These are phyloP conservation scores for Xerus inauris DNA, from an alignment of 2,113 vertebrate species.

Conservation along the genomic window DNA sequence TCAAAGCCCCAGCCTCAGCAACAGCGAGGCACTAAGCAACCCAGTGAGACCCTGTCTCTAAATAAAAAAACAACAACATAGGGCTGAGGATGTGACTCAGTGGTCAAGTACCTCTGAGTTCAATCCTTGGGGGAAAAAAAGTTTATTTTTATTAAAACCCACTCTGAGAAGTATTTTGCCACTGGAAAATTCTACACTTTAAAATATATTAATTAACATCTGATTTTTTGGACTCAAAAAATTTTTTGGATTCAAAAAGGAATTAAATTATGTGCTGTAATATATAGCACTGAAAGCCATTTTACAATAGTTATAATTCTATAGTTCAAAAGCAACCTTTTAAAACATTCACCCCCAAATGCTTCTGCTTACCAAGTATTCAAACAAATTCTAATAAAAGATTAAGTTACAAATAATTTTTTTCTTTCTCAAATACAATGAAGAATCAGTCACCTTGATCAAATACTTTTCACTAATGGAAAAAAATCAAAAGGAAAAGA, in stretches of 20 bases:
- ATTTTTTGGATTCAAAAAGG: too few species aligned
- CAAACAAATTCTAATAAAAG: neutral
- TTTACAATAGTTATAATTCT: neutral
- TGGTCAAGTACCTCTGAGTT: too few species aligned
- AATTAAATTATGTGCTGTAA: neutral
- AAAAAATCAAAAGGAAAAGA: slow-evolving; percentile 6
- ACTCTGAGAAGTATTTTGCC: neutral
- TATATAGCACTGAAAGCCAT: neutral
- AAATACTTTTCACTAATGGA: neutral
- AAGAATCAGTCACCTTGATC: neutral
- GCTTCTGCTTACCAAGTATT: slow-evolving; percentile 1
- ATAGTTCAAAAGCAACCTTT: neutral
- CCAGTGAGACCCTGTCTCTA: too few species aligned
- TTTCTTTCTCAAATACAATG: slow-evolving; percentile 10
- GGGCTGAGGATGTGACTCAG: too few species aligned
- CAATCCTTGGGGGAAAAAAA: too few species aligned
- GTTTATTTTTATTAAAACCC: neutral
- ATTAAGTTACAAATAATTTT: neutral
- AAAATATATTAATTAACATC: neutral
- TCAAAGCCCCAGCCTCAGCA: too few species aligned
- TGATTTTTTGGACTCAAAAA: neutral
- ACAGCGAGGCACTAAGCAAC: too few species aligned
- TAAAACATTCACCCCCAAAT: neutral
- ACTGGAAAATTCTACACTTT: slow-evolving; percentile 39
- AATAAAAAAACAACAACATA: too few species aligned